Evolutionary conservation across 2,797 vertebrate genomes (phyloP).

Genomic region (Hemitrygon akajei): DNA sequence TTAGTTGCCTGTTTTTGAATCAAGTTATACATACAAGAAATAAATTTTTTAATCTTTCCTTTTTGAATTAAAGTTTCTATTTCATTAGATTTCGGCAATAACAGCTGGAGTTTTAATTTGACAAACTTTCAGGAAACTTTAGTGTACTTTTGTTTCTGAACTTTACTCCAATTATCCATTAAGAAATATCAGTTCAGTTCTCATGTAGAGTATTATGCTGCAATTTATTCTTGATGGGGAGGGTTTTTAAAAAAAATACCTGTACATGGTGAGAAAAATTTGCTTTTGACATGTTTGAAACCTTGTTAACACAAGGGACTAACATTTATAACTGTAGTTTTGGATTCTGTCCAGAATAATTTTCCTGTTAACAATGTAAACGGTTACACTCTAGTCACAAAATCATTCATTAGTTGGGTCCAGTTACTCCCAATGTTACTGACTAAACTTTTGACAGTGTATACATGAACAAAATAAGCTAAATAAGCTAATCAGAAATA

Average conservation of each 20-base stretch:
- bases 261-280: not conserved
- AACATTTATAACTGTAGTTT: not conserved
- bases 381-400: not conserved
- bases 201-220: not conserved
- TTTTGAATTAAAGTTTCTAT: too few relatives aligned
- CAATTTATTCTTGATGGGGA: not conserved
- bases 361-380: constrained; percentile 16
- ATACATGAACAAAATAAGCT: not conserved
- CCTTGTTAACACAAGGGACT: not conserved
- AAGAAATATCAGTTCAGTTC: too few relatives aligned
- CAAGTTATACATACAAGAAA: too few relatives aligned
- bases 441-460: not conserved
- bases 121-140: not conserved
- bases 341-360: constrained; percentile 14
- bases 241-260: too few relatives aligned
- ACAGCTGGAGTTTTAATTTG: not conserved
- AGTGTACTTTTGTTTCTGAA: not conserved
- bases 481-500: not conserved
- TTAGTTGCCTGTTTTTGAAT: too few relatives aligned
- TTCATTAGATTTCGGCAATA: too few relatives aligned
- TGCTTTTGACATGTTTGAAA: not conserved
- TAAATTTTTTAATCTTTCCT: too few relatives aligned
- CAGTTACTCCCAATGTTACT: not conserved
- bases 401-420: not conserved
- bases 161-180: not conserved